Percentiles rank a stretch among this genome's conserved stretches.
Evolutionary conservation across 2,113 vertebrate genomes (phyloP).

Genomic region (Eidolon helvum): DNA sequence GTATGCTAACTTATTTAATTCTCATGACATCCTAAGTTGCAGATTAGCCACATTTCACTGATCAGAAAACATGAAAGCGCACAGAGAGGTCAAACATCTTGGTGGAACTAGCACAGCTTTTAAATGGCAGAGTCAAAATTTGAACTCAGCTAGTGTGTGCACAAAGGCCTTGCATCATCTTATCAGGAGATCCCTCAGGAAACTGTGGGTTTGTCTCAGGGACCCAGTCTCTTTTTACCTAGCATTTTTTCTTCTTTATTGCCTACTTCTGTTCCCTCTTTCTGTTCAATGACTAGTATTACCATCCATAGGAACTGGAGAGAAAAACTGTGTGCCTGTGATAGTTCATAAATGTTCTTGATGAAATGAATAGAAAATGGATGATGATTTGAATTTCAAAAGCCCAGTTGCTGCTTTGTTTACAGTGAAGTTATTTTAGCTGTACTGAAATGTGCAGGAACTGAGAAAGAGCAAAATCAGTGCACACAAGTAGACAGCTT

Average conservation of each 20-base stretch:
- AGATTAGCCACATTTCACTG: background rate
- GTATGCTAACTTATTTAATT: background rate
- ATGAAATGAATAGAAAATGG: background rate
- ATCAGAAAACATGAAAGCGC: background rate
- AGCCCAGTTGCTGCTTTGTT: background rate
- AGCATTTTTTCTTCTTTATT: background rate
- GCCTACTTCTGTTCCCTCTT: background rate
- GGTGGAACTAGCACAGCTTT: background rate
- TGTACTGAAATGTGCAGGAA: background rate
- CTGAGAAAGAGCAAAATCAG: background rate
- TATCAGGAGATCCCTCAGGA: background rate
- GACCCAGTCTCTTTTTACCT: background rate
- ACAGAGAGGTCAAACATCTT: background rate
- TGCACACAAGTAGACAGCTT: background rate
- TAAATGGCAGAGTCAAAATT: background rate
- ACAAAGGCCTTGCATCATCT: fast-evolving
- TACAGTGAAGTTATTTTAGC: background rate
- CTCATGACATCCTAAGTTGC: background rate
- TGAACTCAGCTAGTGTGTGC: background rate
- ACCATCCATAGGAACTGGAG: background rate
- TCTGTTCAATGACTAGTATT: background rate
- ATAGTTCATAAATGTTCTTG: background rate
- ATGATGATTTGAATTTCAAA: background rate
- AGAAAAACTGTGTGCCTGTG: background rate
- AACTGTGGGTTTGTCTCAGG: background rate